These are phyloP conservation scores for Stylophora pistillata DNA, from an alignment of 64 coral and sea anemone genomes.

Conservation along the genomic window DNA sequence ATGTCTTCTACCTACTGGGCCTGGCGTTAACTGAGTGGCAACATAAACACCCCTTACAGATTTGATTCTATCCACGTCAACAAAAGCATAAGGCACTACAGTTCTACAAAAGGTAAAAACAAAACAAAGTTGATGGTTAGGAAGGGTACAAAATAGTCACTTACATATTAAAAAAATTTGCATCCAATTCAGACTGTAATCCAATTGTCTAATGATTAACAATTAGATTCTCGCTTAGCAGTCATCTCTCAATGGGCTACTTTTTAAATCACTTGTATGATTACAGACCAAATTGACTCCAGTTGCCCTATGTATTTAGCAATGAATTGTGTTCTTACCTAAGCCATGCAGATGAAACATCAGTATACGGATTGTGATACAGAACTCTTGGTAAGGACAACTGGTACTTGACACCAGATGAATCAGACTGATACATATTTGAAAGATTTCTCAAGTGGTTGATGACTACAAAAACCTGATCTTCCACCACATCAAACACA, in stretches of 20 bases:
- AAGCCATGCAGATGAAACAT: slow-evolving; percentile 94
- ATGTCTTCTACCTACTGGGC: slow-evolving; percentile 83
- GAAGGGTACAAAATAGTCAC: not conserved
- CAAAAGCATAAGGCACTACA: slow-evolving; percentile 79
- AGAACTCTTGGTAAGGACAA: slow-evolving; percentile 88
- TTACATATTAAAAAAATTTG: not conserved
- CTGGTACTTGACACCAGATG: slow-evolving; percentile 61
- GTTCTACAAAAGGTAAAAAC: slow-evolving; percentile 32
- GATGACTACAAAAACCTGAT: slow-evolving; percentile 86
- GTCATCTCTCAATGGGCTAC: too few species aligned
- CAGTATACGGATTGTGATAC: slow-evolving; percentile 94
- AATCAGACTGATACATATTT: slow-evolving; percentile 89
- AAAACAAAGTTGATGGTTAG: not conserved
- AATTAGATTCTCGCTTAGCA: too few species aligned
- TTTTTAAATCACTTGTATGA: too few species aligned
- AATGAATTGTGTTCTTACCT: slow-evolving; percentile 56
- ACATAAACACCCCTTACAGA: slow-evolving; percentile 76
- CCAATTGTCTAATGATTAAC: not conserved
- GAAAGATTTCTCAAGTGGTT: slow-evolving; percentile 90
- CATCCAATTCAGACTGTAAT: not conserved
- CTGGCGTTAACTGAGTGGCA: slow-evolving; percentile 86
- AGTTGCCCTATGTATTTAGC: not conserved
- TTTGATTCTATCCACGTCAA: slow-evolving; percentile 75
- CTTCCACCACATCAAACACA: slow-evolving; percentile 82
- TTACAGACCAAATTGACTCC: too few species aligned